Evolutionary conservation across 2,113 vertebrate genomes (phyloP), one percentile per base, ranked within the genome.

Genomic region (Procapra przewalskii): DNA sequence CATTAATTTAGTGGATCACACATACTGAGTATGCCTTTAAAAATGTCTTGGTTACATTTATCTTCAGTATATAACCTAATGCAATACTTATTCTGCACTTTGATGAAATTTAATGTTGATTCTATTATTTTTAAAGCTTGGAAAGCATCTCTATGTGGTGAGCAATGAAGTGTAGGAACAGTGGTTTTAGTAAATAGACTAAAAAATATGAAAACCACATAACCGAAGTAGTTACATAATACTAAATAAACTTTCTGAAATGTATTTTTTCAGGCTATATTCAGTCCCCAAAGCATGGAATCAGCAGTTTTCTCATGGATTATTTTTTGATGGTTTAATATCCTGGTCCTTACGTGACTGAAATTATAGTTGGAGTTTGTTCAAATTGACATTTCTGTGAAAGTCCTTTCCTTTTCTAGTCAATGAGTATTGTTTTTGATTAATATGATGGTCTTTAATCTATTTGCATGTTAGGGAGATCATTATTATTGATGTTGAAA

Each of bases 191-290:
- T 98, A 98, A 98, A 97, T 79, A 97, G 55, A 91, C 57, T 90
- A 91, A 97, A 97, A 98, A 98, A 92, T 90, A 96, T 96, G 96
- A 95, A 98, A 98, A 96, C 98, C 97, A 90, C 97, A 97, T 87
- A 96, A 98, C 94, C 94, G 48, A 97, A 95, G 83, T 92, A 97
- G 97, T 98, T 98, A 98, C 45, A 94, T 95, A 98, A 98, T 95
- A 96, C 96, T 93, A 96, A 96, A 80, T 83, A 97, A 96, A 96
- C 84, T 90, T 97, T 91, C 89, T 88, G 52, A 98, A 97, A 92
- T 48, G 82, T 97, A 97, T 95, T 98, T 98, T 98, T 98, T 94
- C 94, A 88, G 81, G 27, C 40, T 95, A 45, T 94, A 60, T 77
- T 98, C 64, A 83, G 52, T 89, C 89, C 83, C 97, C 91, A 95